These are phyloP conservation scores for Darevskia nairensis DNA, from an alignment of 2,797 vertebrate species.

Conservation along the genomic window DNA sequence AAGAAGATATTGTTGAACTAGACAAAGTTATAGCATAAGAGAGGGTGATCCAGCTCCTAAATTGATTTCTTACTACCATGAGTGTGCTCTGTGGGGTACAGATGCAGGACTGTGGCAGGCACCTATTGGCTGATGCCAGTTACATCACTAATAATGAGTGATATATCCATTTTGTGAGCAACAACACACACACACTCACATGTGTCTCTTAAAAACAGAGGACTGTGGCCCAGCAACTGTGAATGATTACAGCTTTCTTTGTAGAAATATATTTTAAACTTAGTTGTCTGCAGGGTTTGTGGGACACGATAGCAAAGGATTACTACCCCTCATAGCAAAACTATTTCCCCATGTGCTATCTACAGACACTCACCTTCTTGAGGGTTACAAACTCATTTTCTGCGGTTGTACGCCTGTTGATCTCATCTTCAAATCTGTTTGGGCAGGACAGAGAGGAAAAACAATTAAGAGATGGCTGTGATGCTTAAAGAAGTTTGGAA, in stretches of 20 bases:
- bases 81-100: no score
- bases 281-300: not conserved
- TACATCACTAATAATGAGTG: not conserved
- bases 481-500: not conserved
- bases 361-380: conserved; percentile 75
- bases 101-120: no score
- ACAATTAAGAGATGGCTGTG: not conserved
- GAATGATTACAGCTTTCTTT: not conserved
- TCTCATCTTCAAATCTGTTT: conserved; percentile 78
- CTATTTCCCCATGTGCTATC: no score
- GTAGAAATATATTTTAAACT: not conserved
- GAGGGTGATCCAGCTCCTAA: not conserved
- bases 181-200: not conserved
- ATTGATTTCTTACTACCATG: no score
- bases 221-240: not conserved
- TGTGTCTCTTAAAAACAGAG: not conserved
- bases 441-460: not conserved
- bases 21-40: not conserved
- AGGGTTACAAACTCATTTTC: conserved; percentile 79
- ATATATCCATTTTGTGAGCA: not conserved
- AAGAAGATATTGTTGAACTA: not conserved
- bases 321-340: not conserved
- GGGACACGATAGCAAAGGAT: not conserved
- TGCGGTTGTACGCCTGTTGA: conserved; percentile 61
- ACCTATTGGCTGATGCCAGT: not conserved